These are phyloP conservation scores for Trematomus loennbergii DNA, from an alignment of 2,113 vertebrate genomes.

Conservation along the genomic window DNA sequence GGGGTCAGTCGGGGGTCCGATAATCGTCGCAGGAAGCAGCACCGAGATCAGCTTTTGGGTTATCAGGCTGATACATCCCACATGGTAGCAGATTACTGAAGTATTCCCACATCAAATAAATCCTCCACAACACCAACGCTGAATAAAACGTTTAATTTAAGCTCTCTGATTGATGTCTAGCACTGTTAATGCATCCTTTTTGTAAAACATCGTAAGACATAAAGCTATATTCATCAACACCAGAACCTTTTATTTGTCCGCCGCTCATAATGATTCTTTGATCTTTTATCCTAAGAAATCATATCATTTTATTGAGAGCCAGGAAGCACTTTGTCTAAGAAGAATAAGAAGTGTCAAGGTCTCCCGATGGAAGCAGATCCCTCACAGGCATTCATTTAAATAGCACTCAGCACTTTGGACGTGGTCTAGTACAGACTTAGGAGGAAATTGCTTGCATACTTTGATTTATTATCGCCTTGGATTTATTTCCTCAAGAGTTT, in stretches of 20 bases:
- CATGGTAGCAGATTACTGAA: conserved; percentile 1
- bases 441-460: conserved; percentile 46
- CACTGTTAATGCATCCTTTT: conserved; percentile 61
- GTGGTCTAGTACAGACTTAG: conserved; percentile 46
- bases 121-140: conserved; percentile 31
- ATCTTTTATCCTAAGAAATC: conserved; percentile 44
- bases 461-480: conserved; percentile 44
- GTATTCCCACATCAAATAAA: conserved; percentile 34
- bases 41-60: conserved; percentile 26
- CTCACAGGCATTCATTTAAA: conserved; percentile 62
- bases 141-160: conserved; percentile 68
- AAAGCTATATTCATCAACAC: conserved; percentile 58
- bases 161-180: conserved; percentile 69
- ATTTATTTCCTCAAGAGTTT: conserved; percentile 66
- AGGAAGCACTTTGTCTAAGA: conserved; percentile 56
- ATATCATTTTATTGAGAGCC: conserved; percentile 53
- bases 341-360: conserved; percentile 52
- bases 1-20: conserved; percentile 1
- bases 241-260: conserved; percentile 38
- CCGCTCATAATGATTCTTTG: conserved; percentile 40
- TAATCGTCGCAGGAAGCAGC: conserved; percentile 25
- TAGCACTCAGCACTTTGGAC: conserved; percentile 70
- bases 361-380: conserved; percentile 68
- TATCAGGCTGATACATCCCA: conserved; percentile 23
- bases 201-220: conserved; percentile 73